Percentiles rank a stretch among this genome's conserved stretches.
Conservation (phyloP, 2,888 invertebrate genomes). For the Cataglyphis rosenhaueri region DNA sequence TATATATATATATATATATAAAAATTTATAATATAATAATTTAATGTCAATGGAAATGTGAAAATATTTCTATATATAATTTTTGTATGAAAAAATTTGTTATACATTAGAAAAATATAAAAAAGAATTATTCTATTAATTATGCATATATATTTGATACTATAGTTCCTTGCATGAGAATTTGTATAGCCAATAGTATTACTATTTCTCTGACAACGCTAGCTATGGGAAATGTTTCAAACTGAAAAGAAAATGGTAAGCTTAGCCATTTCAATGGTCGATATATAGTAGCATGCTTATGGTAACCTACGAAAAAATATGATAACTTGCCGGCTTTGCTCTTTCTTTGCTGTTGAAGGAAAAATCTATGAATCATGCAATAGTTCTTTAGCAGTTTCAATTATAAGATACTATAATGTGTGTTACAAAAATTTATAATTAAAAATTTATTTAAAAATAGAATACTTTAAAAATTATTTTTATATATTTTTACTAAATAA, state of each 20-base stretch:
- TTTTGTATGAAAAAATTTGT: background rate
- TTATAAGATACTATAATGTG: background rate
- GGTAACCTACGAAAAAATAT: background rate
- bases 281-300: background rate
- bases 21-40: background rate
- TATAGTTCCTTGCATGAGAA: background rate
- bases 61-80: background rate
- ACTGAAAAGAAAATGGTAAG: background rate
- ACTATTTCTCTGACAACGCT: background rate
- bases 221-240: background rate
- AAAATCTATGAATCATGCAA: background rate
- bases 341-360: background rate
- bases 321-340: background rate
- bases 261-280: conserved; percentile 6
- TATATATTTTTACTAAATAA: background rate
- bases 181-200: background rate
- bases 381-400: background rate
- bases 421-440: background rate
- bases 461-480: background rate
- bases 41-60: background rate
- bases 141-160: background rate
- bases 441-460: background rate
- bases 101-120: background rate
- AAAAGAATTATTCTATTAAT: background rate
- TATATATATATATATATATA: too few relatives aligned